Evolutionary conservation across 2,888 invertebrate genomes (phyloP).

Genomic region (Cataglyphis altisquamis): DNA sequence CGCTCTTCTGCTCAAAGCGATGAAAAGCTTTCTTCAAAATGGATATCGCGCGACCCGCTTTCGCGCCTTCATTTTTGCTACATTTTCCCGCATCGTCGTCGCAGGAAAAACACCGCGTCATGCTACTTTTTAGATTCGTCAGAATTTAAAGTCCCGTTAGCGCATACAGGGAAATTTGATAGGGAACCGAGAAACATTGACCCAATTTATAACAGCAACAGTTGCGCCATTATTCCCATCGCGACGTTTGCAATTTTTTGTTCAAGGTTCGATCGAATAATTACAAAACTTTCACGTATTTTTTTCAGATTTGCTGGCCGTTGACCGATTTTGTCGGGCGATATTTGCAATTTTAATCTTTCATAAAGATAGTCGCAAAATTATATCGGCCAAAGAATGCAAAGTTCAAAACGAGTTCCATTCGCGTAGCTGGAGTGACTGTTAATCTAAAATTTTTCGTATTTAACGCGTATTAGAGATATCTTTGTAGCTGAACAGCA

Average conservation of each 20-base stretch:
- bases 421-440: not conserved
- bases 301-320: not conserved
- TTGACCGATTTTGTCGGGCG: not conserved
- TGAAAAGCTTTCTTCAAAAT: constrained; percentile 24
- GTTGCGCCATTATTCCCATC: constrained; percentile 26
- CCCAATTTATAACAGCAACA: constrained; percentile 45
- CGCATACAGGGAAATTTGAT: constrained; percentile 5
- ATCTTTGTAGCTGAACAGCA: not conserved
- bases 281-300: not conserved
- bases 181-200: constrained; percentile 4
- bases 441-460: not conserved
- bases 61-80: constrained; percentile 17
- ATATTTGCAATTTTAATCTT: not conserved
- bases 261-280: not conserved
- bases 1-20: not conserved
- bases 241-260: constrained; percentile 19
- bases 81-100: constrained; percentile 21
- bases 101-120: constrained; percentile 25
- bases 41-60: constrained; percentile 33
- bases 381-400: not conserved
- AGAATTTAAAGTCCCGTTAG: constrained; percentile 46
- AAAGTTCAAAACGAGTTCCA: not conserved
- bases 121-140: constrained; percentile 13
- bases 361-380: not conserved
- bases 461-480: not conserved